Conservation (phyloP, 2,113 vertebrate genomes). For the Pseudopodoces humilis region DNA sequence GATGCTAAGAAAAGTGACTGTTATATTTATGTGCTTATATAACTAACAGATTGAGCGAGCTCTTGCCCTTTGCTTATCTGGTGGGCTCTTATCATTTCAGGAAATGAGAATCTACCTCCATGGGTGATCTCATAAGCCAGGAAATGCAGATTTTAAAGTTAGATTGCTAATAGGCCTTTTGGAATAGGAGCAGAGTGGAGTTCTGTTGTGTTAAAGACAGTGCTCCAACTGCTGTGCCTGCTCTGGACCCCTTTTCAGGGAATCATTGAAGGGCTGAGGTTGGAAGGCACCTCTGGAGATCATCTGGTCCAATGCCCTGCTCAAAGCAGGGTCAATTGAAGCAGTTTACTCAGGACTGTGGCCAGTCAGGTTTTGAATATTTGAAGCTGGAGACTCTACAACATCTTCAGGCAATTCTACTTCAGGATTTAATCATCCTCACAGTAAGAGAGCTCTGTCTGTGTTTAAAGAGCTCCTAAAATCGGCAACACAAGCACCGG, state of each 20-base stretch:
- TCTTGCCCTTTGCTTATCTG: constrained; percentile 18
- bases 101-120: constrained; percentile 10
- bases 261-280: neutral
- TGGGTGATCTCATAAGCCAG: neutral
- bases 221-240: neutral
- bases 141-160: neutral
- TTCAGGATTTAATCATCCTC: neutral
- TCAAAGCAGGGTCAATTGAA: neutral
- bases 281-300: neutral
- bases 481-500: neutral
- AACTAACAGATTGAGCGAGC: constrained; percentile 19
- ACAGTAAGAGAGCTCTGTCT: neutral
- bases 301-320: neutral
- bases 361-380: neutral
- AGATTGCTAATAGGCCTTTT: neutral
- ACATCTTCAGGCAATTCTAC: neutral
- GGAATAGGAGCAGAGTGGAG: neutral
- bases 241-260: neutral
- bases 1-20: constrained; percentile 38
- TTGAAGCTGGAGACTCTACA: neutral
- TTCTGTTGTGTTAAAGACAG: neutral
- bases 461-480: neutral
- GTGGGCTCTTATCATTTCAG: neutral
- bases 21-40: constrained; percentile 30
- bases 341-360: neutral